Evolutionary conservation across 2,797 vertebrate species (phyloP).

Genomic region (Diplodus sargus): DNA sequence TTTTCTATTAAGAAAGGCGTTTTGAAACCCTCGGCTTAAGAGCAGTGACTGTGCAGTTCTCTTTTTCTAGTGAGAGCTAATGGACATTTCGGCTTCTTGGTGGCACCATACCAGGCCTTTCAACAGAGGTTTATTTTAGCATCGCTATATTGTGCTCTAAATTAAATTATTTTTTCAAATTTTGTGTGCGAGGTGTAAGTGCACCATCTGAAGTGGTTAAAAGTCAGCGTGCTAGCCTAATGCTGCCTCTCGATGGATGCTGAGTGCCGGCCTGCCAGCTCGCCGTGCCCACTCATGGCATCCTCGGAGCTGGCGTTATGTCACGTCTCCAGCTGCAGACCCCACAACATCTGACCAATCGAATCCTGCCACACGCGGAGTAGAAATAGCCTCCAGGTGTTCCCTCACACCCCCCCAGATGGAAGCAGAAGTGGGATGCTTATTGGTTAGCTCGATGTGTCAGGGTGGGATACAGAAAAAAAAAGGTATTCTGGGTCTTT

Average conservation of each 20-base stretch:
- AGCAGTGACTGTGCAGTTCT: background rate
- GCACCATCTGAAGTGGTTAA: conserved; percentile 30
- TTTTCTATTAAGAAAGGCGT: too few species aligned
- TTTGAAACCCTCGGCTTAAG: background rate
- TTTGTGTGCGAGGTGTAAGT: conserved; percentile 1
- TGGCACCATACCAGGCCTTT: conserved; percentile 1
- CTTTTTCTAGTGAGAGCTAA: background rate
- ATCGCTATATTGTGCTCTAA: background rate
- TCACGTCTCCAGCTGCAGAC: conserved; percentile 61
- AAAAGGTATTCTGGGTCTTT: conserved; percentile 56
- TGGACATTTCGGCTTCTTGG: background rate
- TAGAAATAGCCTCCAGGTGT: conserved; percentile 68
- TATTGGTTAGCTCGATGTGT: conserved; percentile 39
- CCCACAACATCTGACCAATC: conserved; percentile 58
- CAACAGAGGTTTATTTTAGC: conserved; percentile 2
- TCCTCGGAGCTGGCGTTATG: conserved; percentile 45
- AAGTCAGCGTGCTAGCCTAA: conserved; percentile 35
- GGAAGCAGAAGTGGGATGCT: conserved; percentile 39
- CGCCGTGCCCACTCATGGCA: conserved; percentile 41
- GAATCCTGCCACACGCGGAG: conserved; percentile 37
- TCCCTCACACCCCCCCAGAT: conserved; percentile 5
- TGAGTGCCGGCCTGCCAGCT: conserved; percentile 39
- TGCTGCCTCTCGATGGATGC: conserved; percentile 31
- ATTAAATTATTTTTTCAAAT: background rate
- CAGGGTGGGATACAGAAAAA: conserved; percentile 15